Conservation (phyloP, 2,113 vertebrate genomes). For the Origma solitaria region DNA sequence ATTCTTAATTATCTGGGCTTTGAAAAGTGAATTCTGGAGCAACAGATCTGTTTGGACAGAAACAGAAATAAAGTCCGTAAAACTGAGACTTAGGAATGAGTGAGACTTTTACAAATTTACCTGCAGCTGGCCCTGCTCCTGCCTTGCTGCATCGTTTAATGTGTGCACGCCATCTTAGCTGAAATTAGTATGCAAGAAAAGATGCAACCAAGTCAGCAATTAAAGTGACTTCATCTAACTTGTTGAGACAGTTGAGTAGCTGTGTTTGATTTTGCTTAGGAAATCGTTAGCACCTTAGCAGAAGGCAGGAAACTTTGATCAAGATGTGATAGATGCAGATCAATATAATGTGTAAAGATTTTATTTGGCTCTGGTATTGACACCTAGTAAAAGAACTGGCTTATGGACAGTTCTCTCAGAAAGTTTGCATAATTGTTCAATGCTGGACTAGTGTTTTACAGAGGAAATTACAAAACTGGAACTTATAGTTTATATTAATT, state of each 20-base stretch:
- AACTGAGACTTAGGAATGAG: background rate
- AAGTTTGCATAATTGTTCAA: background rate
- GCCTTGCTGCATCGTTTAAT: background rate
- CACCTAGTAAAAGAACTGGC: constrained; percentile 11
- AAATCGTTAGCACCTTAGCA: constrained; percentile 70
- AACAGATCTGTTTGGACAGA: background rate
- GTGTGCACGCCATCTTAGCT: background rate
- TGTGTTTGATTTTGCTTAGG: constrained; percentile 64
- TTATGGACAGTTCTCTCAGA: background rate
- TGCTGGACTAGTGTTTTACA: background rate
- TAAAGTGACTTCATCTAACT: constrained; percentile 61
- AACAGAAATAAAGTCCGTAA: background rate
- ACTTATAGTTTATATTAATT: background rate
- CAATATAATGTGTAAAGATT: constrained; percentile 64
- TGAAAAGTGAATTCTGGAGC: background rate
- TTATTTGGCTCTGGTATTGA: constrained; percentile 54
- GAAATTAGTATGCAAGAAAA: constrained; percentile 64
- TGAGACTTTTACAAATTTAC: background rate
- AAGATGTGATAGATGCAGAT: constrained; percentile 67
- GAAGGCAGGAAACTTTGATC: constrained; percentile 73
- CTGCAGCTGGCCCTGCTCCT: background rate
- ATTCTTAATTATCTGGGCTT: background rate
- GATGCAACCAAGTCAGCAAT: constrained; percentile 61
- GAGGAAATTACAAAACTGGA: background rate
- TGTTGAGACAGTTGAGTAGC: constrained; percentile 45